These are phyloP conservation scores for Tragopan temminckii DNA, from an alignment of 2,797 vertebrate genomes.

Conservation along the genomic window DNA sequence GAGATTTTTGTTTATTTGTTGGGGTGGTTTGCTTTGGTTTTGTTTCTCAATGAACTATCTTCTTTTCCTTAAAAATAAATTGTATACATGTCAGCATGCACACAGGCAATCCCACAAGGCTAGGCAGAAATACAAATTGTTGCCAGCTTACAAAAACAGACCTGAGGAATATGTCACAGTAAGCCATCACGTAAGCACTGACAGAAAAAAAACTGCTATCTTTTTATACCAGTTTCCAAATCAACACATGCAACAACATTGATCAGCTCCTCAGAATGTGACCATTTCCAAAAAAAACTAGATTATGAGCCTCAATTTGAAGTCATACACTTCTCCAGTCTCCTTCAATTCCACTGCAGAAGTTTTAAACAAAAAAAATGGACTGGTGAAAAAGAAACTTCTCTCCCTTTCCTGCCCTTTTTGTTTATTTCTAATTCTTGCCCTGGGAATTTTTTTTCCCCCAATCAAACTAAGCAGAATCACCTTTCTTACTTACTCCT, in stretches of 20 bases:
- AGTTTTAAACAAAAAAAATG: background rate
- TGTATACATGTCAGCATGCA: background rate
- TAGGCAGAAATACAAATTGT: background rate
- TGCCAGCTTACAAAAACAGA: background rate
- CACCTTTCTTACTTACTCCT: conserved; percentile 87
- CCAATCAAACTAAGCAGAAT: background rate
- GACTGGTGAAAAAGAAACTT: background rate
- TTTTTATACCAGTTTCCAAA: background rate
- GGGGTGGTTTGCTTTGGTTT: background rate
- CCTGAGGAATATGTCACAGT: background rate
- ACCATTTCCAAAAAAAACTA: background rate
- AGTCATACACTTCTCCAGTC: background rate
- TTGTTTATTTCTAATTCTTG: background rate
- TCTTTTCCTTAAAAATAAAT: background rate
- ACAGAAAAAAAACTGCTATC: background rate
- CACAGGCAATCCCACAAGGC: rapidly evolving
- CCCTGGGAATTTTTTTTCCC: background rate
- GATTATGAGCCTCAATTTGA: background rate
- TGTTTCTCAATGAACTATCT: background rate
- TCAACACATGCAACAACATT: background rate
- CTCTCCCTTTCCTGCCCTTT: background rate
- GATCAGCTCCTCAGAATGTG: background rate
- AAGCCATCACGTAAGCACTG: background rate
- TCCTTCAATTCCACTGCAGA: background rate
- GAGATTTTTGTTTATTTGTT: background rate